Evolutionary conservation across 2,797 vertebrate species (phyloP).

Genomic region (Typhlichthys eigenmanni): DNA sequence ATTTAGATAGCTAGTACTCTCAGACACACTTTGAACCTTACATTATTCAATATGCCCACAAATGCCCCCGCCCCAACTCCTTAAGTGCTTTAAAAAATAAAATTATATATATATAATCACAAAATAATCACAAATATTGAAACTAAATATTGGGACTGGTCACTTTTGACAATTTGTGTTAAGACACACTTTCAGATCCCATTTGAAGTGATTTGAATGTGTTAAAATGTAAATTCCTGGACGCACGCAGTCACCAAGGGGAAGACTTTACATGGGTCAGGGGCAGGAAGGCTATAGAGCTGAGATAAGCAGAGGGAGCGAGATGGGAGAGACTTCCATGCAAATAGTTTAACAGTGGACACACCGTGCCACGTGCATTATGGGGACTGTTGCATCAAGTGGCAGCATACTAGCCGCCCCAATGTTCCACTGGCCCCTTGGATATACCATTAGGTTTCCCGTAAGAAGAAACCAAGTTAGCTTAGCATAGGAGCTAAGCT

Average conservation of each 20-base stretch:
- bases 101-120: not conserved
- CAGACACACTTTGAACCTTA: constrained; percentile 52
- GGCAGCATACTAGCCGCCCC: constrained; percentile 59
- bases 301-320: constrained; percentile 58
- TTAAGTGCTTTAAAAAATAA: not conserved
- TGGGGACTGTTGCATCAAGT: constrained; percentile 75
- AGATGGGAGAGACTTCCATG: constrained; percentile 71
- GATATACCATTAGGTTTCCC: constrained; percentile 46
- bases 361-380: constrained; percentile 84
- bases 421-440: constrained; percentile 47
- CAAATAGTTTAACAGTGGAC: constrained; percentile 71
- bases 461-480: constrained; percentile 42
- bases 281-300: constrained; percentile 72
- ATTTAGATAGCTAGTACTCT: constrained; percentile 48
- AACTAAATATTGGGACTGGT: constrained; percentile 60
- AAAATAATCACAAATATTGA: constrained; percentile 46
- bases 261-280: constrained; percentile 78
- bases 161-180: constrained; percentile 55
- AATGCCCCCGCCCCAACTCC: constrained; percentile 29
- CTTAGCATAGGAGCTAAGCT: constrained; percentile 44
- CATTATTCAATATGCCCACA: constrained; percentile 44
- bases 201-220: constrained; percentile 64
- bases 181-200: constrained; percentile 73
- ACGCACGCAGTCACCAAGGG: constrained; percentile 72
- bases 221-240: constrained; percentile 69